phyloP scores from a whole-genome alignment of 1,140 invertebrate genomes.

The Drosophila ambigua region DNA sequence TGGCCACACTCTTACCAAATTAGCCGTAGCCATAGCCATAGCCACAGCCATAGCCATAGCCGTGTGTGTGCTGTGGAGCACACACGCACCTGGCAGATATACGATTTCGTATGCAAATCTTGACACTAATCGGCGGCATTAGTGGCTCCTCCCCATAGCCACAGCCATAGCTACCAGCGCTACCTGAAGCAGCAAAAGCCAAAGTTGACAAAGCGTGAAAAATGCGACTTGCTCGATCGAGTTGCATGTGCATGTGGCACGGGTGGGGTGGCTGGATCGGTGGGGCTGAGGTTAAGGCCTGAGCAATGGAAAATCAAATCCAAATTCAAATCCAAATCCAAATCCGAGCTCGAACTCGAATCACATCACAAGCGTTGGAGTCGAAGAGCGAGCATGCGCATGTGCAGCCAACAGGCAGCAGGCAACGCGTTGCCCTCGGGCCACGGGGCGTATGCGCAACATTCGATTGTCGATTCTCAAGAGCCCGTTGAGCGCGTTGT shows the following conservation, averaged over 20 bases:
- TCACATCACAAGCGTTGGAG: constrained; percentile 49
- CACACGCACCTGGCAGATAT: constrained; percentile 64
- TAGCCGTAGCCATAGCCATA: constrained; percentile 1
- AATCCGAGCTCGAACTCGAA: constrained; percentile 6
- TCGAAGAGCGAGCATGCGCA: constrained; percentile 35
- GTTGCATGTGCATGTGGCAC: constrained; percentile 50
- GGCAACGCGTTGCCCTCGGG: constrained; percentile 54
- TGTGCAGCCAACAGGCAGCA: constrained; percentile 44
- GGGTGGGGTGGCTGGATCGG: constrained; percentile 8
- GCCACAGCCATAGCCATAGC: too few relatives aligned
- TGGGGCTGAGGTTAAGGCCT: constrained; percentile 62
- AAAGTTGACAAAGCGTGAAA: constrained; percentile 77
- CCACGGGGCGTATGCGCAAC: constrained; percentile 77
- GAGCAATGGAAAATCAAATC: constrained; percentile 59
- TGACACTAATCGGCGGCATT: constrained; percentile 77
- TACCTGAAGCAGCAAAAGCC: constrained; percentile 9
- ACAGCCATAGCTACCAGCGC: constrained; percentile 1
- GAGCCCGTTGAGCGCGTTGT: neutral
- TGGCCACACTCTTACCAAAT: constrained; percentile 53
- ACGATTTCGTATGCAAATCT: constrained; percentile 81
- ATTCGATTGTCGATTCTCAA: constrained; percentile 59
- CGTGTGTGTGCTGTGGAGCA: neutral
- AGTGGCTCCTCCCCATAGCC: constrained; percentile 62
- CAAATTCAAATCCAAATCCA: neutral
- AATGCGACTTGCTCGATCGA: constrained; percentile 29